Conservation (phyloP, 2,888 invertebrate genomes). For the Cyaniris semiargus region DNA sequence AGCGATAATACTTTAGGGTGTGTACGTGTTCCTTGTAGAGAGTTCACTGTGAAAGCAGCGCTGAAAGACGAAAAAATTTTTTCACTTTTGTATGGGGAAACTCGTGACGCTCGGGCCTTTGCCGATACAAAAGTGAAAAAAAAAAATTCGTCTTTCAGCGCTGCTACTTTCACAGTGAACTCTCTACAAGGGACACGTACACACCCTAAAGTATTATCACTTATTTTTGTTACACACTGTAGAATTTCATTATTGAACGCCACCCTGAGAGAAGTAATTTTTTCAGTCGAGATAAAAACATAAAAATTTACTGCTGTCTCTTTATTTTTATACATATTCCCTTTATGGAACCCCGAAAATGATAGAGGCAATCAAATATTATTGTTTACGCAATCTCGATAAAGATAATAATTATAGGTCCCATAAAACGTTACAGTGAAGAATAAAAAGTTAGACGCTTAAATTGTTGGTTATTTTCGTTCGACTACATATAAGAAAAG, state of each 20-base stretch:
- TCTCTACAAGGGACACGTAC: no score
- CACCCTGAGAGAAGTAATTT: background rate
- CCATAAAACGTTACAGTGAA: background rate
- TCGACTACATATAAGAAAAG: background rate
- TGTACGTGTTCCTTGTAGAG: no score
- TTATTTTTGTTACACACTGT: no score
- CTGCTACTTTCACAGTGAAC: no score
- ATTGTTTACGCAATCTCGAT: background rate
- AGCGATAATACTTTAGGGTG: no score
- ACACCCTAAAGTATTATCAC: no score
- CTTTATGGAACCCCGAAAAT: constrained; percentile 7
- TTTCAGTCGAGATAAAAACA: constrained; percentile 20
- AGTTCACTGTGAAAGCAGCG: no score
- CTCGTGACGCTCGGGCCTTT: no score
- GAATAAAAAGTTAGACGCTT: background rate
- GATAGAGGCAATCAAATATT: constrained; percentile 10
- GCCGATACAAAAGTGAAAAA: no score
- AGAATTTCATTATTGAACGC: constrained; percentile 1
- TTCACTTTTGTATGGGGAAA: no score
- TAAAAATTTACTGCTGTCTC: constrained; percentile 12
- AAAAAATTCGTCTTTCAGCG: no score
- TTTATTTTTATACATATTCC: constrained; percentile 19
- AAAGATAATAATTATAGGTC: constrained; percentile 7
- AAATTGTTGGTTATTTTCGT: background rate
- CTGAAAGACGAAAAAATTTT: no score